Conservation (phyloP, 2,113 vertebrate species). For the Pangasianodon hypophthalmus region DNA sequence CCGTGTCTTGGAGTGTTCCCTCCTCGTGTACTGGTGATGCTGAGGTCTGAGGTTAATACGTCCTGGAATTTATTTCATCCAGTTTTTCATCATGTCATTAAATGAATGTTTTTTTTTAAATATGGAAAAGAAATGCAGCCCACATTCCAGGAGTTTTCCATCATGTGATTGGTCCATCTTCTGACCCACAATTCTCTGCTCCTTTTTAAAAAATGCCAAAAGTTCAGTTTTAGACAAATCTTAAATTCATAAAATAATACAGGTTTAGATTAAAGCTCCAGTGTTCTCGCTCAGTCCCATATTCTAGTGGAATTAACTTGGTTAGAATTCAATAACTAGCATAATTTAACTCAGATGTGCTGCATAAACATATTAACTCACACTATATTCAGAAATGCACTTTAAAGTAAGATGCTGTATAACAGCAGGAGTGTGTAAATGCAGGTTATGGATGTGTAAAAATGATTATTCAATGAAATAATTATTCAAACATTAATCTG, state of each 20-base stretch:
- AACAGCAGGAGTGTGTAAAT: background rate
- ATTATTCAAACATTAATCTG: background rate
- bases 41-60: background rate
- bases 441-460: background rate
- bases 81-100: background rate
- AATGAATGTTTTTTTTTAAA: background rate
- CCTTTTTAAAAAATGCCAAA: too few relatives aligned
- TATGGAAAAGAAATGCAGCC: background rate
- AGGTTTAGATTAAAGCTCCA: background rate
- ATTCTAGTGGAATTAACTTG: background rate
- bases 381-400: background rate
- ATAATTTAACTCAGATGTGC: background rate
- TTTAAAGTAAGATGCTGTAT: background rate
- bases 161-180: background rate
- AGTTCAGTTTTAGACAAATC: too few relatives aligned
- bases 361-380: background rate
- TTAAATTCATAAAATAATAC: background rate
- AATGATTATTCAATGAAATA: background rate
- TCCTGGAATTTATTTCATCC: background rate
- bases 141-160: background rate
- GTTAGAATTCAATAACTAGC: background rate
- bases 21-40: background rate
- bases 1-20: background rate
- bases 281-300: background rate
- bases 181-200: background rate